Conservation (phyloP, 2,888 invertebrate species). For the Furcula furcula region DNA sequence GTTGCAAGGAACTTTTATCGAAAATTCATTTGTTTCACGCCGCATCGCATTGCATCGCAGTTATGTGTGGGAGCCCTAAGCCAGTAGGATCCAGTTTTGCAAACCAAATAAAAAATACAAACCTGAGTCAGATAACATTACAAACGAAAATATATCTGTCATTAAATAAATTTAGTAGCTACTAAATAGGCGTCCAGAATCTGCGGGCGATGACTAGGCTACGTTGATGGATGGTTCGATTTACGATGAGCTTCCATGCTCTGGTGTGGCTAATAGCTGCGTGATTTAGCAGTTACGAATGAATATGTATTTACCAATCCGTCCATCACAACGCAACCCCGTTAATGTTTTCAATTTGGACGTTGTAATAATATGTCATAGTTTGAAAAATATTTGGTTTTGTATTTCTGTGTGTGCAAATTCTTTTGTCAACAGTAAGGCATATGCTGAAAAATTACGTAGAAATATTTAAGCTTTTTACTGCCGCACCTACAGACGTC, state of each 20-base stretch:
- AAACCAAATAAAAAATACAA: too few relatives aligned
- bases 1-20: too few relatives aligned
- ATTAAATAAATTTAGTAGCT: constrained; percentile 20
- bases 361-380: not conserved
- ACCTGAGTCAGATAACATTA: too few relatives aligned
- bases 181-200: not conserved
- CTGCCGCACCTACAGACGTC: too few relatives aligned
- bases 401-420: too few relatives aligned
- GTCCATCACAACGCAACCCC: constrained; percentile 21
- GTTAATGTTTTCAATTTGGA: constrained; percentile 25
- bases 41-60: too few relatives aligned
- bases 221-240: constrained; percentile 52
- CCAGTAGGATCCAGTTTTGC: too few relatives aligned
- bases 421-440: too few relatives aligned
- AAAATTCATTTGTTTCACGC: too few relatives aligned
- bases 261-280: constrained; percentile 54
- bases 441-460: too few relatives aligned
- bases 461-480: too few relatives aligned
- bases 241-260: constrained; percentile 43
- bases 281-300: constrained; percentile 51
- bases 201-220: constrained; percentile 41
- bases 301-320: constrained; percentile 26
- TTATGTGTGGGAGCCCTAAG: too few relatives aligned
- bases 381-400: not conserved
- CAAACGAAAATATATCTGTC: constrained; percentile 16